Conservation (phyloP, 2,888 invertebrate species). For the Xestia sexstrigata region DNA sequence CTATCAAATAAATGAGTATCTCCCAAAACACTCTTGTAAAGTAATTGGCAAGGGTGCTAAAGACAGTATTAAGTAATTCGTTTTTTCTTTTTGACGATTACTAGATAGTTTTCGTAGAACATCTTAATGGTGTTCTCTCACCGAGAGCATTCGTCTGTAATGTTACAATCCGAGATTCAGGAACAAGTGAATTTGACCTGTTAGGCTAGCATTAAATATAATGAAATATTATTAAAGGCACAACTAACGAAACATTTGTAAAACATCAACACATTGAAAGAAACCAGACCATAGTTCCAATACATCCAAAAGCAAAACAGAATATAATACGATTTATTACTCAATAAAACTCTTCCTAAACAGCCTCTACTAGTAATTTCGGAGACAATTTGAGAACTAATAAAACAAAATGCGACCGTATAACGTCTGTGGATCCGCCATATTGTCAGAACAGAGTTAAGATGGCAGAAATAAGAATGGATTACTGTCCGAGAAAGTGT, state of each 20-base stretch:
- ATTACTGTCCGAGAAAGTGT: conserved; percentile 19
- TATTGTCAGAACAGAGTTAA: conserved; percentile 41
- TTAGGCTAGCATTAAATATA: too few species aligned
- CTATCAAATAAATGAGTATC: conserved; percentile 43
- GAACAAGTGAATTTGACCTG: too few species aligned
- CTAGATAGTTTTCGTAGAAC: neutral
- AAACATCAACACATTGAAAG: neutral
- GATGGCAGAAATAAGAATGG: conserved; percentile 32
- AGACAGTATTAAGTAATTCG: conserved; percentile 12
- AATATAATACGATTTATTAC: neutral
- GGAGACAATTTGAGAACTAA: conserved; percentile 3
- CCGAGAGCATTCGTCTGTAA: neutral
- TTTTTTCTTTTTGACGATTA: neutral
- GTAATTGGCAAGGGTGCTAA: conserved; percentile 43
- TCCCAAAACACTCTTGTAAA: conserved; percentile 27
- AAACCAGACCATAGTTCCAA: neutral
- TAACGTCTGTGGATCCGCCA: conserved; percentile 20
- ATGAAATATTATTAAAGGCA: too few species aligned
- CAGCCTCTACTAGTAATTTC: neutral
- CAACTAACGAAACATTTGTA: neutral
- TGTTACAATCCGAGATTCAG: neutral
- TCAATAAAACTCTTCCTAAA: conserved; percentile 7
- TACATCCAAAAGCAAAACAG: conserved; percentile 3
- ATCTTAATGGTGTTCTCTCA: neutral
- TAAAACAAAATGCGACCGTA: conserved; percentile 32